Evolutionary conservation across 2,797 vertebrate genomes (phyloP), one percentile per base, ranked within the genome.

Genomic region (Loris lydekkerianus): DNA sequence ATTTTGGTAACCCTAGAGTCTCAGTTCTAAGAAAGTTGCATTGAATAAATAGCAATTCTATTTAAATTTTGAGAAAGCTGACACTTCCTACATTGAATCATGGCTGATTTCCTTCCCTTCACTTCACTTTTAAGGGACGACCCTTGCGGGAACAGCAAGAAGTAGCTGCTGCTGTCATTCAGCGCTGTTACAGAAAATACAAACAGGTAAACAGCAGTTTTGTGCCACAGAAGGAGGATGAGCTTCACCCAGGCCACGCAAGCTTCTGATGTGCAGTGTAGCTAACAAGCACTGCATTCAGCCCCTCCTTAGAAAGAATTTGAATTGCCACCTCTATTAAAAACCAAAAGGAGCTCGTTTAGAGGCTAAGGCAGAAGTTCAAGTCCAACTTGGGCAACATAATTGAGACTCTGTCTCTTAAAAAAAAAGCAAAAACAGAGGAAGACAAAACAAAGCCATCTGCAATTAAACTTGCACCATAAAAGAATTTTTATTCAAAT

Each of bases 121-220:
- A 95, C 93, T 97, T 98, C 92, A 70, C 92, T 97, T 3, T 58
- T 46, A 97, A 99, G 99, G 99, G 99, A 97, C 99, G 99, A 97
- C 99, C 99, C 73, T 98, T 99, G 97, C 98, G 99, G 98, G 99
- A 99, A 94, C 99, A 99, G 98, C 99, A 99, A 96, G 99, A 99
- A 98, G 99, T 99, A 97, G 99, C 99, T 49, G 99, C 99, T 0
- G 99, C 99, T 94, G 99, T 99, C 97, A 99, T 99, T 98, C 99
- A 99, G 97, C 99, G 99, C 96, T 99, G 99, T 98, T 99, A 99
- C 99, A 99, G 99, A 98, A 99, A 99, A 98, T 99, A 99, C 97
- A 99, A 99, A 98, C 99, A 99, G 99, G 99, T 99, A 99, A 99
- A 98, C 14, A 73, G 21, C 58, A 10, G 80, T 3, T 31, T 13